Conservation (phyloP, 2,797 vertebrate species). For the Brotula barbata region DNA sequence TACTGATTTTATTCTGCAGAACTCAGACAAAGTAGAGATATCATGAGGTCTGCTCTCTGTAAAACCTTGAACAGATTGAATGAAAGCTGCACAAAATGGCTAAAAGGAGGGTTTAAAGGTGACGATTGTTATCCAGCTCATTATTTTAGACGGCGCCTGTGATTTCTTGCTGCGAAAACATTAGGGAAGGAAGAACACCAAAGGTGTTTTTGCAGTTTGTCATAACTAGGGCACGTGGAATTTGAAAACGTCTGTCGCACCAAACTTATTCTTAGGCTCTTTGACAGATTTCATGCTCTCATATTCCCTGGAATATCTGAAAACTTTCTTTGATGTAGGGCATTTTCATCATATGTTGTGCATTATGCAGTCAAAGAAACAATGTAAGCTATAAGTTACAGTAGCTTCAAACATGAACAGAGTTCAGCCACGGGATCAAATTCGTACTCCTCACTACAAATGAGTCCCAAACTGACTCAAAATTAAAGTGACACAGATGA, state of each 20-base stretch:
- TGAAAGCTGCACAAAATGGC: conserved; percentile 11
- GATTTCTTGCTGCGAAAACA: conserved; percentile 10
- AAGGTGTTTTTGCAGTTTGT: background rate
- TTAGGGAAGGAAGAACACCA: background rate
- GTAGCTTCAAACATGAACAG: background rate
- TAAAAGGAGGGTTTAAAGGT: background rate
- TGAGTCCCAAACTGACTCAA: background rate
- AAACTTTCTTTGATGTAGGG: conserved; percentile 2
- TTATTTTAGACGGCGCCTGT: conserved; percentile 5
- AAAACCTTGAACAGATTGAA: conserved; percentile 13
- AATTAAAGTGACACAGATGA: conserved; percentile 8
- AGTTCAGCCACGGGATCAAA: background rate
- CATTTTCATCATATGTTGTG: conserved; percentile 15
- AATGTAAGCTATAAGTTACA: background rate
- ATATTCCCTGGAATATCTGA: background rate
- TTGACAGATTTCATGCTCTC: background rate
- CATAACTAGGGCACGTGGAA: background rate
- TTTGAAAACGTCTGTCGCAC: conserved; percentile 1
- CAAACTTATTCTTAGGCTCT: background rate
- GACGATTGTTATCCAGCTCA: background rate
- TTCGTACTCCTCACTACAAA: conserved; percentile 5
- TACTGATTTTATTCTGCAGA: too few relatives aligned
- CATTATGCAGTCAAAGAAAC: conserved; percentile 11
- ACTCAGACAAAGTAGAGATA: too few relatives aligned
- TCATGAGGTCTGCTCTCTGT: background rate